phyloP scores from a whole-genome alignment of 2,888 invertebrate genomes.

The Mesorhabditis sp. region DNA sequence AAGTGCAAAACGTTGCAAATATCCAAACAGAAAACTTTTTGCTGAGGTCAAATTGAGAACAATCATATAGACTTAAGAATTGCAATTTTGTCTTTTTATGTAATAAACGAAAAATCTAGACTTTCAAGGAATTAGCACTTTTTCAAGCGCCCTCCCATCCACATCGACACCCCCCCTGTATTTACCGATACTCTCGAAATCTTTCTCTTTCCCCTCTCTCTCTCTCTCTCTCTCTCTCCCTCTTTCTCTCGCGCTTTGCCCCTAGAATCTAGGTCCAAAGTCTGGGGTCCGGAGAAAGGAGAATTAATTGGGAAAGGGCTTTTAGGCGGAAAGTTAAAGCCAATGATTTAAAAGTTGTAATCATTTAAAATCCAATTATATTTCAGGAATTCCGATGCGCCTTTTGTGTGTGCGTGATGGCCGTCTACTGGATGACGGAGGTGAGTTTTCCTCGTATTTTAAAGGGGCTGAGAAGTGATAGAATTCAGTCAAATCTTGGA shows the following conservation, averaged over 20 bases:
- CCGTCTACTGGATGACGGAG: slow-evolving; percentile 54
- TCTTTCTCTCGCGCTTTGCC: slow-evolving; percentile 9
- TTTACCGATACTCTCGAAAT: too few species aligned
- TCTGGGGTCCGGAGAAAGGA: not conserved
- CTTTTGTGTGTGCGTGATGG: slow-evolving; percentile 50
- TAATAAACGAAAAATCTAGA: too few species aligned
- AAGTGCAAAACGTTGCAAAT: too few species aligned
- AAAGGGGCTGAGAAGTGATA: too few species aligned
- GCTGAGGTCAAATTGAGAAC: too few species aligned
- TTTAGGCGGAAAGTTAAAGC: too few species aligned
- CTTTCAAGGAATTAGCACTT: too few species aligned
- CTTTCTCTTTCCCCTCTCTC: slow-evolving; percentile 9
- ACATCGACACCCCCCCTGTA: not conserved
- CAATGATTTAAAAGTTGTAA: not conserved
- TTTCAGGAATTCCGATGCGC: slow-evolving; percentile 49
- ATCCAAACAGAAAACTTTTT: too few species aligned
- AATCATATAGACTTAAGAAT: too few species aligned
- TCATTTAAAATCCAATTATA: not conserved
- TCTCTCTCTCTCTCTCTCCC: slow-evolving; percentile 11
- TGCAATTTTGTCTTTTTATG: too few species aligned
- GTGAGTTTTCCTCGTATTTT: slow-evolving; percentile 24
- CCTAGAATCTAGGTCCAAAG: not conserved
- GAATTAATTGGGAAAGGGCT: not conserved
- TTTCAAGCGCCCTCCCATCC: too few species aligned
- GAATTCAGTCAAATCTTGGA: too few species aligned